Evolutionary conservation across 1,140 invertebrate genomes (phyloP).

Genomic region (Lordiphosa mommai): DNA sequence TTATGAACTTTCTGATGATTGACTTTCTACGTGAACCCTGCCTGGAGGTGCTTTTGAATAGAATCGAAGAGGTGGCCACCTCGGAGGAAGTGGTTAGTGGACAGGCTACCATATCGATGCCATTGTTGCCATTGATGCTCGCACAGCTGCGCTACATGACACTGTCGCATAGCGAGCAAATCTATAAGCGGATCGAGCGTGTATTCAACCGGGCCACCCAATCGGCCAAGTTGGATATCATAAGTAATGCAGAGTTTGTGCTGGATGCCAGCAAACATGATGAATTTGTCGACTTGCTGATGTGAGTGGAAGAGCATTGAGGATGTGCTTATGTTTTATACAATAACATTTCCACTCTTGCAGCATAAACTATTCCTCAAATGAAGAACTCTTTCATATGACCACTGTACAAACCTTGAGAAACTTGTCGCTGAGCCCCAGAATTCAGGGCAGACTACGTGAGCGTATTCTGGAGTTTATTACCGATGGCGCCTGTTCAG

Average conservation of each 20-base stretch:
- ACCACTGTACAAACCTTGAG: constrained; percentile 59
- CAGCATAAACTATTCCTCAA: constrained; percentile 60
- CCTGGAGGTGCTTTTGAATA: constrained; percentile 77
- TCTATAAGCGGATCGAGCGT: constrained; percentile 53
- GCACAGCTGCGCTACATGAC: constrained; percentile 68
- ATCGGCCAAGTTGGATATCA: constrained; percentile 55
- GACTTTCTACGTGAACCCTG: constrained; percentile 77
- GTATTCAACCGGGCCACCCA: constrained; percentile 53
- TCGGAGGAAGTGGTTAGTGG: constrained; percentile 11
- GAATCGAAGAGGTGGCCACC: constrained; percentile 63
- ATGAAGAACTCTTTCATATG: constrained; percentile 55
- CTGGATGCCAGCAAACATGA: constrained; percentile 67
- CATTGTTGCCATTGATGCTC: constrained; percentile 58
- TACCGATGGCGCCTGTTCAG: constrained; percentile 49
- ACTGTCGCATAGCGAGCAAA: constrained; percentile 48
- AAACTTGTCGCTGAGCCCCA: constrained; percentile 52
- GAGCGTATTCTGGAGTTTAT: constrained; percentile 58
- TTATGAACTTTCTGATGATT: constrained; percentile 80
- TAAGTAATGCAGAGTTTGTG: constrained; percentile 57
- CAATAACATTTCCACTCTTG: constrained; percentile 1
- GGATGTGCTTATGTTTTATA: not conserved
- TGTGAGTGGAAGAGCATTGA: constrained; percentile 28
- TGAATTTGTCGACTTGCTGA: constrained; percentile 63
- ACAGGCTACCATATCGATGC: constrained; percentile 27
- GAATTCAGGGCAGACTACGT: constrained; percentile 47